Conservation (phyloP, 2,888 invertebrate species). For the Plutella xylostella region DNA sequence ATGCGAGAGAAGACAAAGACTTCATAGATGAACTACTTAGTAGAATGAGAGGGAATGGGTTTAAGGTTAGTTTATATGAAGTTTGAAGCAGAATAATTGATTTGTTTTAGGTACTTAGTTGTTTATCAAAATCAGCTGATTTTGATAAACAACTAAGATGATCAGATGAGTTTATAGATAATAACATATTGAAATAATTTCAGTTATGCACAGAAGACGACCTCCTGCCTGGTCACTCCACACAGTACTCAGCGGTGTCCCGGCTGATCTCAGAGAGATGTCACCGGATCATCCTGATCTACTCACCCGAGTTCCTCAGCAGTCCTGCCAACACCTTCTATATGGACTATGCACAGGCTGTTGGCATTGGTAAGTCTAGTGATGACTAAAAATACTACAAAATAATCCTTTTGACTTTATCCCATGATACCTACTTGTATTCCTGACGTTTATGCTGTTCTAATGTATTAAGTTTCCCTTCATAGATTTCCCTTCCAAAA, state of each 20-base stretch:
- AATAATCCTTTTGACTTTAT: neutral
- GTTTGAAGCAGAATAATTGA: constrained; percentile 8
- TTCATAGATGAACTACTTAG: constrained; percentile 76
- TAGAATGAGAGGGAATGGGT: constrained; percentile 72
- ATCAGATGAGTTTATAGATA: neutral
- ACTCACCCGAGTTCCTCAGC: constrained; percentile 80
- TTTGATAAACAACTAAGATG: neutral
- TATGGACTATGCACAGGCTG: constrained; percentile 82
- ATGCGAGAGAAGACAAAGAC: constrained; percentile 77
- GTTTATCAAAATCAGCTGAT: neutral
- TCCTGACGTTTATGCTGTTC: neutral
- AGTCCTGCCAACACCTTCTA: constrained; percentile 84
- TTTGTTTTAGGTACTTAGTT: neutral
- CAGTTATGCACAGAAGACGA: constrained; percentile 83
- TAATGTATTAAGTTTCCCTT: no score
- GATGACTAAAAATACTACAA: no score
- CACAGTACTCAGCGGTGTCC: constrained; percentile 79
- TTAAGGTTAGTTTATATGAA: constrained; percentile 62
- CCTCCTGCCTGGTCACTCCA: constrained; percentile 75
- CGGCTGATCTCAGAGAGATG: constrained; percentile 82
- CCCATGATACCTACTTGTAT: neutral
- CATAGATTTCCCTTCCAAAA: no score
- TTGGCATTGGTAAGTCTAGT: constrained; percentile 81
- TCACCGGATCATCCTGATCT: constrained; percentile 80
- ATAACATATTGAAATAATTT: constrained; percentile 6